phyloP scores from a whole-genome alignment of 2,797 vertebrate species.

The Macroramphosus scolopax region DNA sequence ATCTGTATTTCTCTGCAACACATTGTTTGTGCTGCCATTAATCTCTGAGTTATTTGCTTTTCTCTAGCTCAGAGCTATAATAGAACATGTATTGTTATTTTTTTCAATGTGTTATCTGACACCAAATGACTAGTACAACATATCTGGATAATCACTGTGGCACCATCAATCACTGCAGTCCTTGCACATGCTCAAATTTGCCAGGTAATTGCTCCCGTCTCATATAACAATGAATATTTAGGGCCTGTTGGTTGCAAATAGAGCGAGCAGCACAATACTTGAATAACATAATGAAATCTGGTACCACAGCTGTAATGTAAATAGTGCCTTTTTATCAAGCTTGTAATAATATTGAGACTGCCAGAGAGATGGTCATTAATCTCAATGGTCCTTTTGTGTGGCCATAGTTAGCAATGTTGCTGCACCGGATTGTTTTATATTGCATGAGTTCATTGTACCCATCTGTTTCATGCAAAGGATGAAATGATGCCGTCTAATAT shows the following conservation, averaged over 20 bases:
- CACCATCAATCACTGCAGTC: slow-evolving; percentile 23
- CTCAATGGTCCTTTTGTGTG: slow-evolving; percentile 14
- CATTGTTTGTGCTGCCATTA: slow-evolving; percentile 3
- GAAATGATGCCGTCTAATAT: slow-evolving; percentile 1
- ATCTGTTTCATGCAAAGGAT: slow-evolving; percentile 1
- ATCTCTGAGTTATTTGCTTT: slow-evolving; percentile 11
- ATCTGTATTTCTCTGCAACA: background rate
- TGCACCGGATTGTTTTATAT: slow-evolving; percentile 14
- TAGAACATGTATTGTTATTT: slow-evolving; percentile 21
- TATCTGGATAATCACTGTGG: slow-evolving; percentile 25
- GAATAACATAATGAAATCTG: slow-evolving; percentile 15
- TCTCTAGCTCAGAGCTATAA: slow-evolving; percentile 13
- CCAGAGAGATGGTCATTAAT: slow-evolving; percentile 18
- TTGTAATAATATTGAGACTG: slow-evolving; percentile 33
- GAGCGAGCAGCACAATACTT: slow-evolving; percentile 8
- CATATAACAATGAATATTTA: slow-evolving; percentile 42
- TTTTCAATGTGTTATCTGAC: slow-evolving; percentile 20
- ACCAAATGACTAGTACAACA: slow-evolving; percentile 11
- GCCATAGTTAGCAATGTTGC: slow-evolving; percentile 5
- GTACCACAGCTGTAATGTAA: slow-evolving; percentile 4
- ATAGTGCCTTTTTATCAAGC: slow-evolving; percentile 22
- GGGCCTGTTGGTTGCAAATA: slow-evolving; percentile 11
- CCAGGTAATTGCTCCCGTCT: slow-evolving; percentile 32
- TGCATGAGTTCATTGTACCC: slow-evolving; percentile 4
- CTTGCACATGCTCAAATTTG: slow-evolving; percentile 26